These are phyloP conservation scores for Ataeniobius toweri DNA, from an alignment of 2,797 vertebrate species.

Conservation along the genomic window DNA sequence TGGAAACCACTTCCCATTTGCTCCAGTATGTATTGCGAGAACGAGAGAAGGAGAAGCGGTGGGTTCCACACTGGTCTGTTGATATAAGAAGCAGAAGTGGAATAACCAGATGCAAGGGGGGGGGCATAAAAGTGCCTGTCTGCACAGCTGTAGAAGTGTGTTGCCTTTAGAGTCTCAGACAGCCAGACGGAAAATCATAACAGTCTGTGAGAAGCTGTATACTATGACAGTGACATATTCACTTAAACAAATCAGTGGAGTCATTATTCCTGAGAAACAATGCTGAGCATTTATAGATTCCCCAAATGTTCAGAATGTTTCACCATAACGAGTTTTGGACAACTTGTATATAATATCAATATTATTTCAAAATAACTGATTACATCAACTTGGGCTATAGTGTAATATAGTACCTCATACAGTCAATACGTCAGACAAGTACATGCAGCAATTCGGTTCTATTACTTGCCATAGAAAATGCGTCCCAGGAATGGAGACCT, in stretches of 20 bases:
- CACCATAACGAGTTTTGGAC: neutral
- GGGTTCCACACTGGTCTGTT: constrained; percentile 50
- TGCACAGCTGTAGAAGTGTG: constrained; percentile 25
- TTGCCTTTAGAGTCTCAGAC: constrained; percentile 6
- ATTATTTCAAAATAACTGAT: neutral
- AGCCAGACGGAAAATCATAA: constrained; percentile 1
- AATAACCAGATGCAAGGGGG: constrained; percentile 58
- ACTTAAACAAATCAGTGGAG: neutral
- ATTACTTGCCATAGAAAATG: constrained; percentile 63
- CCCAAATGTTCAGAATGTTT: neutral
- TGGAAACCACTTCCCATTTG: constrained; percentile 50
- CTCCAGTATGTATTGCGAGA: constrained; percentile 38
- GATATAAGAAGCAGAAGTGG: constrained; percentile 78
- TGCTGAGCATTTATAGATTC: neutral
- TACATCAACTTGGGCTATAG: neutral
- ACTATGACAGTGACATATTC: neutral
- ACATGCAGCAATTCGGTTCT: too few species aligned
- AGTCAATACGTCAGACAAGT: neutral
- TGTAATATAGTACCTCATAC: neutral
- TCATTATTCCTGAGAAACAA: neutral
- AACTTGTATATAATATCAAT: neutral
- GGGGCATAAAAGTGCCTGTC: constrained; percentile 28
- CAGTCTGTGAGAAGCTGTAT: neutral
- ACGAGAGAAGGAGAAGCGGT: constrained; percentile 1
- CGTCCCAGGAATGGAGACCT: constrained; percentile 9